These are phyloP conservation scores for Gari tellinella DNA, from an alignment of 2,888 invertebrate species.

Conservation along the genomic window DNA sequence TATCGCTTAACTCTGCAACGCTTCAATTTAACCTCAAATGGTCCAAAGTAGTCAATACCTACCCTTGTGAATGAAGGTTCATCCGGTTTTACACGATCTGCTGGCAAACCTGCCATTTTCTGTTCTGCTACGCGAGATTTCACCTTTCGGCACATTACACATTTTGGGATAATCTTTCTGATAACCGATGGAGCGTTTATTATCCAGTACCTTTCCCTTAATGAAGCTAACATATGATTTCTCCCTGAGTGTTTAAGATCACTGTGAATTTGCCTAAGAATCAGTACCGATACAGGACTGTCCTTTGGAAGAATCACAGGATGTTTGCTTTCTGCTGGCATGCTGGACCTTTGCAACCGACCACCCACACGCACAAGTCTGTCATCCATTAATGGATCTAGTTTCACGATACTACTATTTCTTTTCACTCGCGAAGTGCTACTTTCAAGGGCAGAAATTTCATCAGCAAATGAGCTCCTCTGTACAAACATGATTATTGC, in stretches of 20 bases:
- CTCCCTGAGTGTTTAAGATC: slow-evolving; percentile 37
- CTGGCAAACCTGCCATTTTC: slow-evolving; percentile 45
- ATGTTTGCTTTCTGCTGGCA: slow-evolving; percentile 24
- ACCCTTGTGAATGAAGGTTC: slow-evolving; percentile 45
- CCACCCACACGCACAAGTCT: slow-evolving; percentile 31
- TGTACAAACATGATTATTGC: slow-evolving; percentile 20
- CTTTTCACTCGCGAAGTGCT: background rate
- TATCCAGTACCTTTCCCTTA: slow-evolving; percentile 39
- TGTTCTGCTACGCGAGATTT: slow-evolving; percentile 21
- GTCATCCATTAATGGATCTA: slow-evolving; percentile 25
- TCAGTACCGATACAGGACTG: slow-evolving; percentile 33
- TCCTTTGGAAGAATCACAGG: slow-evolving; percentile 38
- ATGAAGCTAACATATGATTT: slow-evolving; percentile 32
- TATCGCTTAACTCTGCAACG: slow-evolving; percentile 52
- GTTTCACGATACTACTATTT: slow-evolving; percentile 12
- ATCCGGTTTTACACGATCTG: slow-evolving; percentile 26
- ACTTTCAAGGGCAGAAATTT: background rate
- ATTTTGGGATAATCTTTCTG: slow-evolving; percentile 25
- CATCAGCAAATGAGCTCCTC: slow-evolving; percentile 8
- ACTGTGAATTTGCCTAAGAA: slow-evolving; percentile 30
- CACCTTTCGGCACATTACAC: slow-evolving; percentile 29
- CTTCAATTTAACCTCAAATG: slow-evolving; percentile 47
- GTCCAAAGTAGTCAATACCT: slow-evolving; percentile 63
- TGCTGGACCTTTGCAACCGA: slow-evolving; percentile 12
- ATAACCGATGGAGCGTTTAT: slow-evolving; percentile 28